A percentile compares a stretch with the other conserved stretches of the same genome.
These are phyloP conservation scores for Apotomis betuletana DNA, from an alignment of 2,888 invertebrate species.

Conservation along the genomic window DNA sequence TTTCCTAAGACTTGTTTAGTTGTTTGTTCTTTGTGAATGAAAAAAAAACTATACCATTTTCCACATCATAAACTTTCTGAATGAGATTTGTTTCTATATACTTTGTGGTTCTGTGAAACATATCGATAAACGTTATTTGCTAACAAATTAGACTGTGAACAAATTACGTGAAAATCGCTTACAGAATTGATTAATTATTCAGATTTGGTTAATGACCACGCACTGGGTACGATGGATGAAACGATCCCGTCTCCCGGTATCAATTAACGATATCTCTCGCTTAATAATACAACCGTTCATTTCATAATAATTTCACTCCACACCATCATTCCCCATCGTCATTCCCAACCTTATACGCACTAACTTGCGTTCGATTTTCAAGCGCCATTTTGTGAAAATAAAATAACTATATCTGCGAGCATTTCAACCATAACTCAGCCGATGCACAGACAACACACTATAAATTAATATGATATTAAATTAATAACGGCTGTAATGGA, in stretches of 20 bases:
- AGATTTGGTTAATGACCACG: conserved; percentile 62
- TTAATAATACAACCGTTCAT: not conserved
- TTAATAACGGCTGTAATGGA: conserved; percentile 10
- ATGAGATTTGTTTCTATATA: too few species aligned
- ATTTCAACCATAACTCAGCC: conserved; percentile 63
- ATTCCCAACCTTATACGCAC: not conserved
- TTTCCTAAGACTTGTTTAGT: too few species aligned
- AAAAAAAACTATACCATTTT: too few species aligned
- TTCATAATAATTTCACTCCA: not conserved
- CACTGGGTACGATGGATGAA: conserved; percentile 41
- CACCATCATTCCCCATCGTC: too few species aligned
- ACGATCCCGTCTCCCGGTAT: conserved; percentile 63
- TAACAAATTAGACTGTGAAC: conserved; percentile 8
- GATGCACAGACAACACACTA: conserved; percentile 53
- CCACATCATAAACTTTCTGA: too few species aligned
- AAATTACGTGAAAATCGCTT: conserved; percentile 44
- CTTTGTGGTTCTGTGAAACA: too few species aligned
- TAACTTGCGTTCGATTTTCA: not conserved
- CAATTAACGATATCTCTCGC: conserved; percentile 58
- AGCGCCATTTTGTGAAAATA: not conserved
- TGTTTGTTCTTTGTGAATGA: too few species aligned
- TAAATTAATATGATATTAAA: conserved; percentile 20
- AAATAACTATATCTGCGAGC: conserved; percentile 48
- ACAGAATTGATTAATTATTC: conserved; percentile 65
- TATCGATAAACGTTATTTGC: not conserved